Conservation (phyloP, 2,888 invertebrate species). For the Tiliacea aurago region DNA sequence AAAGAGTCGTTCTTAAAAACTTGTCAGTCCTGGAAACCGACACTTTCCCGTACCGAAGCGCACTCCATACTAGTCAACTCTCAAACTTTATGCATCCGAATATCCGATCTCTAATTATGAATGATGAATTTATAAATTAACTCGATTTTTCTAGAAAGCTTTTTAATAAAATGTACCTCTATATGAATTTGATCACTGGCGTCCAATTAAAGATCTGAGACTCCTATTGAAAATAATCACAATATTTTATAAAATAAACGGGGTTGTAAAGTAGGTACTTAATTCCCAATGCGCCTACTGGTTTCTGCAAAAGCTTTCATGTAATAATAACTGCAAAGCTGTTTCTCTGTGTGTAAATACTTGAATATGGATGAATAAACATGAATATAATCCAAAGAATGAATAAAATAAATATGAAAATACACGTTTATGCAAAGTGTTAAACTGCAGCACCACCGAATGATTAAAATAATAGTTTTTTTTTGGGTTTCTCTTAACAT, state of each 20-base stretch:
- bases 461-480: slow-evolving; percentile 2
- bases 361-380: slow-evolving; percentile 10
- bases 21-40: no score
- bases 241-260: no score
- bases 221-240: no score
- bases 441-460: not conserved
- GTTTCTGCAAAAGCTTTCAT: not conserved
- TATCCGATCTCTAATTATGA: no score
- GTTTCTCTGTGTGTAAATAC: not conserved
- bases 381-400: slow-evolving; percentile 23
- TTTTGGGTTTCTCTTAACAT: not conserved
- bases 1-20: no score
- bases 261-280: no score
- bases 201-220: not conserved
- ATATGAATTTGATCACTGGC: not conserved
- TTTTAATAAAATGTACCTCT: no score
- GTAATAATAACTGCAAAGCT: not conserved
- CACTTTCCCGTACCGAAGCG: no score
- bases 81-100: no score
- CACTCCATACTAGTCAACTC: no score
- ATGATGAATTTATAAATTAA: no score
- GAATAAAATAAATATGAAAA: slow-evolving; percentile 16
- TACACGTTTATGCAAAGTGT: slow-evolving; percentile 16
- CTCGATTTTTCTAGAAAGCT: no score
- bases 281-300: not conserved